Base-by-base conservation (phyloP, 2,888 invertebrate genomes). In the Sarcophaga carnaria region DNA sequence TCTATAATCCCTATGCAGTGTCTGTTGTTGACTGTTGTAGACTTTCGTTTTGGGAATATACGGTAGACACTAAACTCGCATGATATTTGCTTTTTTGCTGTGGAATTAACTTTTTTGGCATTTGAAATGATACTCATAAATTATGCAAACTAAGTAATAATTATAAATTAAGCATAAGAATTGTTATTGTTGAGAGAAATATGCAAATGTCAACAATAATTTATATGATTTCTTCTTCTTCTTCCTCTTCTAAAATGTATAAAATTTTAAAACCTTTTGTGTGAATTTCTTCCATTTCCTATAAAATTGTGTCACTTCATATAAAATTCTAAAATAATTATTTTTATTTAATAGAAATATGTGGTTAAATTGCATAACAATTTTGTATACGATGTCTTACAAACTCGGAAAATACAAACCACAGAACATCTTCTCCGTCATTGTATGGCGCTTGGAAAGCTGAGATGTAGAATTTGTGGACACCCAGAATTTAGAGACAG, bases 141-240 rank as follows among this genome's bases (percentile, higher is more conserved):
- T 83, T 83, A 54, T 54, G 37, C 17, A 79, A 66, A 74, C 47
- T 62, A n/a, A 77, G 60, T 78, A 62, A 72, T 77, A 78, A 72
- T 77, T 83, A 71, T 72, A 78, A 78, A 67, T 71, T 72, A 60
- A 71, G 66, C 17, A 72, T 47, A 62, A 20, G 12, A 22, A 27
- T 66, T 83, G 71, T 77, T 72, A 47, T 54, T 70, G 22, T 25
- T 62, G 14, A 54, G 37, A 10, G 8, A 54, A 12, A 54, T 54
- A 12, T 54, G 17, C 12, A 54, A 54, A 54, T 54, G 54, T 54
- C 17, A 17, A 14, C 12, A 54, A 54, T 54, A 54, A 17, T 54
- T 54, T 54, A 12, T 54, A 54, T 54, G 17, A 14, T 1, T 54
- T 12, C 3, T 4, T 4, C 17, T 14, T 14, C 17, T 54, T 54